phyloP scores from a whole-genome alignment of 1,140 invertebrate genomes.

The Heliconius congener region DNA sequence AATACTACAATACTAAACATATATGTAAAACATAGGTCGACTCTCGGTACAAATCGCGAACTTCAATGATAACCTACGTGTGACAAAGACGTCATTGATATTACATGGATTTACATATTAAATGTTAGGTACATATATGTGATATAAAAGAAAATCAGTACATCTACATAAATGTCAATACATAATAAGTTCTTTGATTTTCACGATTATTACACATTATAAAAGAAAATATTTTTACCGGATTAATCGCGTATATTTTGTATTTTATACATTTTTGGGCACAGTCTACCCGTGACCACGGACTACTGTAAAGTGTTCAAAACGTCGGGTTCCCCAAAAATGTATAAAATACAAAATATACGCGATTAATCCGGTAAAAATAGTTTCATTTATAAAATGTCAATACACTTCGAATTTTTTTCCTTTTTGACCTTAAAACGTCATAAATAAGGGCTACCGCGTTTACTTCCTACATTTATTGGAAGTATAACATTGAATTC shows the following conservation, averaged over 20 bases:
- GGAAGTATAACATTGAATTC: neutral
- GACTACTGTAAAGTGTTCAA: too few species aligned
- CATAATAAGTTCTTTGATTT: too few species aligned
- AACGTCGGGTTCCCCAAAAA: too few species aligned
- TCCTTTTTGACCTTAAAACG: conserved; percentile 1
- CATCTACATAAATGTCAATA: neutral
- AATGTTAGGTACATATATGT: neutral
- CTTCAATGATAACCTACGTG: conserved; percentile 44
- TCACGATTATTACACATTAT: too few species aligned
- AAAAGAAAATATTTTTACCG: too few species aligned
- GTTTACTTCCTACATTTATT: neutral
- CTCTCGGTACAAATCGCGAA: conserved; percentile 44
- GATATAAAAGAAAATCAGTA: neutral
- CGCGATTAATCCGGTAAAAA: too few species aligned
- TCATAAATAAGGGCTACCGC: neutral
- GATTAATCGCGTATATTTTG: too few species aligned
- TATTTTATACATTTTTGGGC: too few species aligned
- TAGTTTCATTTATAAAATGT: too few species aligned
- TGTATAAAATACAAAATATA: too few species aligned
- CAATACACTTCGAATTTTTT: too few species aligned
- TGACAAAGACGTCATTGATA: conserved; percentile 44
- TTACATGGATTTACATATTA: conserved; percentile 17
- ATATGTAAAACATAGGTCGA: conserved; percentile 37
- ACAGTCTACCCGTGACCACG: too few species aligned
- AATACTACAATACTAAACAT: conserved; percentile 25